Percentiles rank a stretch among this genome's conserved stretches.
phyloP scores from a whole-genome alignment of 2,113 vertebrate species.

The Cinclus cinclus region DNA sequence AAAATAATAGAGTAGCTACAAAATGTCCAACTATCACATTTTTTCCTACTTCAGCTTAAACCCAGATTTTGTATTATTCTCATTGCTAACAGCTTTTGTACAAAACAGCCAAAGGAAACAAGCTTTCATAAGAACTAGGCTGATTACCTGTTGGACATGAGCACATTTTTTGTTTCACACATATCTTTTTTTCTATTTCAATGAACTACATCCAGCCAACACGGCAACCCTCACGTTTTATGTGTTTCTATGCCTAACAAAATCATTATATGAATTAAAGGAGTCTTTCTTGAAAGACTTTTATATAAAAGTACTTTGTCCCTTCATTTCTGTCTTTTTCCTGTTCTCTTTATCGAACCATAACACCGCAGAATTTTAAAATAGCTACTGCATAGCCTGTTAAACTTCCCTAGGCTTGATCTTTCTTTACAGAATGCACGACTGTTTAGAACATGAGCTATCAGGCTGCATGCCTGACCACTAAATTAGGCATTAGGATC shows the following conservation, averaged over 20 bases:
- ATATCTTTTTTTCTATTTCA: background rate
- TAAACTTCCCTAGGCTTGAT: background rate
- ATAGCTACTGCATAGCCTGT: background rate
- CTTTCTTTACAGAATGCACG: background rate
- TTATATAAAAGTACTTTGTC: background rate
- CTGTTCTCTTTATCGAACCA: background rate
- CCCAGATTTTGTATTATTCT: background rate
- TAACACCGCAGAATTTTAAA: constrained; percentile 2
- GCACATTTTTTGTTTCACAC: background rate
- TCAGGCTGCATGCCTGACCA: background rate
- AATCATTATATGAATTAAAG: background rate
- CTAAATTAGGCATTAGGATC: background rate
- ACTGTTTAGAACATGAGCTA: background rate
- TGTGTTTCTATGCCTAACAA: background rate
- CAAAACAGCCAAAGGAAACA: constrained; percentile 17
- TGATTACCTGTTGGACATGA: background rate
- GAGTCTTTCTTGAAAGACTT: background rate
- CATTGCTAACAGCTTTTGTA: background rate
- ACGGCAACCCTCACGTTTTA: background rate
- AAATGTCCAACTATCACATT: background rate
- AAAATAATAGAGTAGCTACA: constrained; percentile 9
- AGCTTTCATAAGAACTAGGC: background rate
- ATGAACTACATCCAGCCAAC: background rate
- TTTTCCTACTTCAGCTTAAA: background rate
- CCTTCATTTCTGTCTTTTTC: background rate